phyloP scores from a whole-genome alignment of 2,888 invertebrate genomes.

The Hyles lineata region DNA sequence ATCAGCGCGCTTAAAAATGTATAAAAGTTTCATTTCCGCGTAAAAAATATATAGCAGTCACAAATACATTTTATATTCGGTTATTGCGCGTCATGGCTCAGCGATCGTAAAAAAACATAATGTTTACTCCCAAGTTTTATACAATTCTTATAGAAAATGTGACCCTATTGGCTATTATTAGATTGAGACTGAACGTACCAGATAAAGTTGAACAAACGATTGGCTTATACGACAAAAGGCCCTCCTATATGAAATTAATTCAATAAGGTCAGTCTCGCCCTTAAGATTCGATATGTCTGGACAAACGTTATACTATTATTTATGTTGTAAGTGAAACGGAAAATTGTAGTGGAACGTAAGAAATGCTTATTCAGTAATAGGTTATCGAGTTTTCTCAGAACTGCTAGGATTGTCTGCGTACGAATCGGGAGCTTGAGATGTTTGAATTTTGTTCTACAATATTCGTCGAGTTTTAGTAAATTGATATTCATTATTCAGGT shows the following conservation, averaged over 20 bases:
- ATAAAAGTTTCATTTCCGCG: constrained; percentile 38
- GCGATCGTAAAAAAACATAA: constrained; percentile 58
- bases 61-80: constrained; percentile 50
- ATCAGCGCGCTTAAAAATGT: not conserved
- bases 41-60: constrained; percentile 44
- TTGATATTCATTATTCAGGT: too few relatives aligned
- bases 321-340: constrained; percentile 38
- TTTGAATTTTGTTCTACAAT: not conserved
- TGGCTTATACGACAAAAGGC: constrained; percentile 70
- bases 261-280: constrained; percentile 68
- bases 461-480: not conserved
- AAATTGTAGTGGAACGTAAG: constrained; percentile 35
- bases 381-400: not conserved
- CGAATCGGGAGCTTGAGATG: not conserved
- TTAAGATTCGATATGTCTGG: constrained; percentile 45
- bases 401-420: not conserved
- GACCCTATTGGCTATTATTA: constrained; percentile 70
- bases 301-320: constrained; percentile 39
- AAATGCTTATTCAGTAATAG: constrained; percentile 11
- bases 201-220: constrained; percentile 75
- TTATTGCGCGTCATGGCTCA: constrained; percentile 56
- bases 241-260: constrained; percentile 72
- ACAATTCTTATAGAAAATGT: constrained; percentile 54
- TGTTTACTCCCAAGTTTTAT: constrained; percentile 44
- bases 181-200: constrained; percentile 69